Evolutionary conservation across 92 coral and sea anemone genomes (phyloP), one percentile per base, ranked within the genome.

Genomic region (Ricordea florida): DNA sequence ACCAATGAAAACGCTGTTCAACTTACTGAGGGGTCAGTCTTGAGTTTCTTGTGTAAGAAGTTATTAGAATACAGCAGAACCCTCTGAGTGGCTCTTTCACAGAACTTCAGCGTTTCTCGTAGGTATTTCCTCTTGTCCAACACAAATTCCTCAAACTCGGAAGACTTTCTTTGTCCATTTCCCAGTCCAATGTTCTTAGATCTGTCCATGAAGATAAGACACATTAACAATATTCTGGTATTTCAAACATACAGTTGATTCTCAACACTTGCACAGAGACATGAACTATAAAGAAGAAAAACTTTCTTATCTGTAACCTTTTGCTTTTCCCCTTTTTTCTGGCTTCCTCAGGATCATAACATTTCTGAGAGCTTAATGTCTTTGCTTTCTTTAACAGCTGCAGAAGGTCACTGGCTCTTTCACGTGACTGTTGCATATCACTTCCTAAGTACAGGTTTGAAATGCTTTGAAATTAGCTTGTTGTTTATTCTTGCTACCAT

Each of bases 141-240:
- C 11, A 94, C 73, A 69, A 78, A 94, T 21, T 80, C 88, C 58
- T 94, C 98, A 83, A 91, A 94, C 29, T 78, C 94, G 44, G 85
- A 76, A 5, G 97, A 91, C 52, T 94, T 94, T 40, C 98, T 89
- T 49, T 94, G 98, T 8, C 98, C 98, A 88, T 94, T 94, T 20
- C 98, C 98, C 25, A 94, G 89, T 5, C 98, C 98, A 72, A 94
- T 94, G 53, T 85, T 91, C 52, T 85, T 91, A 26, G 92, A 83
- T 63, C 98, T 94, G 37, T 17, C 65, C 64, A 32, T 22, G 11
- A 27, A 50, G 58, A 17, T 16, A 5, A 25, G n/a, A 23, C 37
- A 25, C 27, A 48, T 10, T 34, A 7, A 23, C 43, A 47, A 27
- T 24, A 23, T 24, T 17, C n/a, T n/a, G n/a, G n/a, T n/a, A n/a